Conservation (phyloP, 2,797 vertebrate genomes). For the Urophycis tenuis region DNA sequence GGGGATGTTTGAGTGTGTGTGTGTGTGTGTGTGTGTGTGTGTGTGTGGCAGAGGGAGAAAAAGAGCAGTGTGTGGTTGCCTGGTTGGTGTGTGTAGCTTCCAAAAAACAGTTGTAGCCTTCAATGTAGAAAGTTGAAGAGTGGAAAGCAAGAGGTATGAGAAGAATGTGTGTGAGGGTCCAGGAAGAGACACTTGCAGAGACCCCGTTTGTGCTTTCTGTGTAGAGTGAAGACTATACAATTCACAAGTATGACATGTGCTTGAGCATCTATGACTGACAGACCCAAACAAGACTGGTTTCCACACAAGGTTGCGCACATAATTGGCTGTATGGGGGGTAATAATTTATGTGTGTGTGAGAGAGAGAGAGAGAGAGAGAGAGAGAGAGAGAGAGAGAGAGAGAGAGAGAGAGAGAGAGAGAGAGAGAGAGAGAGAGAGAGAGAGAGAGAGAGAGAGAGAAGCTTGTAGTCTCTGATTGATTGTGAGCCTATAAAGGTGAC, state of each 20-base stretch:
- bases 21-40: neutral
- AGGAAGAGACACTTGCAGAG: neutral
- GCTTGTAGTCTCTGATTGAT: constrained; percentile 75
- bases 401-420: neutral
- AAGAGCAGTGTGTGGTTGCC: too few relatives aligned
- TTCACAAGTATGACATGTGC: neutral
- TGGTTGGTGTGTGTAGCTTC: neutral
- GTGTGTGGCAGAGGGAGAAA: too few relatives aligned
- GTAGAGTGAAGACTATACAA: neutral
- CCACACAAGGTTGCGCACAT: constrained; percentile 83
- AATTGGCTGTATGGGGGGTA: constrained; percentile 49
- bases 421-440: too few relatives aligned
- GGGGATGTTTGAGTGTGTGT: constrained; percentile 53
- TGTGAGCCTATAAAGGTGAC: constrained; percentile 81
- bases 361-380: constrained; percentile 46
- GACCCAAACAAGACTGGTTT: constrained; percentile 40
- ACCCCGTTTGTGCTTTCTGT: neutral
- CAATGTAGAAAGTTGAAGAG: neutral
- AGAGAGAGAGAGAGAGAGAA: constrained; percentile 38
- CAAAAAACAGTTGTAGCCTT: neutral
- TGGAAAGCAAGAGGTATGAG: neutral
- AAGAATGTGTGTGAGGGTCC: neutral
- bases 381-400: constrained; percentile 45
- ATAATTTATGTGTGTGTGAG: constrained; percentile 52
- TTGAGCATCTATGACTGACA: neutral